Base-by-base conservation (phyloP, 30 jellyfish, hydroid and myxozoan species). In the Aurelia aurita complex sp. Pacific region DNA sequence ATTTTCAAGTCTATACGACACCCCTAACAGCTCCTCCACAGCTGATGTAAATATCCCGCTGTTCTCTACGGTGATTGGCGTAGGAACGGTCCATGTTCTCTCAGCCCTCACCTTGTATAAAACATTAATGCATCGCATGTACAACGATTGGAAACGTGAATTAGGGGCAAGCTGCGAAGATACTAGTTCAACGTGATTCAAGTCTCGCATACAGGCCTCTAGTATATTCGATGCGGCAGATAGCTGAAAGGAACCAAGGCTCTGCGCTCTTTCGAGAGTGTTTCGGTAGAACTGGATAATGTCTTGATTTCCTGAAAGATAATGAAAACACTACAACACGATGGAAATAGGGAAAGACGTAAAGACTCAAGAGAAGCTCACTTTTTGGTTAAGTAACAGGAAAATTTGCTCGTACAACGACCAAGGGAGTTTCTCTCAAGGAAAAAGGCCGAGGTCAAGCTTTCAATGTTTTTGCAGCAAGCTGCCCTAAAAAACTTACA, bases 41-140 rank as follows among this genome's bases (percentile, higher is more conserved):
- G 95, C 96, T n/a, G 91, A 81, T 12, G 92, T 91, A 36, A 92
- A 79, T 18, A 77, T 76, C 29, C 95, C 95, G 60, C 94, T 92
- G 51, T 96, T 82, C 80, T 80, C 94, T 8, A 80, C 81, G 43
- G 92, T 76, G 53, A 92, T 65, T 9, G 98, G 97, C 2, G 98
- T 92, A 4, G 98, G 97, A n/a, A 88, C 86, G 7, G 94, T 65
- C 98, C 98, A 92, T 14, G 96, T 86, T 16, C 97, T 67, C 42
- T 79, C 96, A 11, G 86, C 87, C 63, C 97, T 64, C 17, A 96
- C 88, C 64, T 84, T 88, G 33, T 76, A 38, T 53, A 92, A 85
- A 40, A 81, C 51, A 42, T 52, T 82, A 54, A 88, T 83, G 66
- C 96, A 78, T 34, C 74, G 80, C 38, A 88, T 46, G 81, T 80